These are phyloP conservation scores for Metaphire vulgaris DNA, from an alignment of 1,140 invertebrate genomes.

Conservation along the genomic window DNA sequence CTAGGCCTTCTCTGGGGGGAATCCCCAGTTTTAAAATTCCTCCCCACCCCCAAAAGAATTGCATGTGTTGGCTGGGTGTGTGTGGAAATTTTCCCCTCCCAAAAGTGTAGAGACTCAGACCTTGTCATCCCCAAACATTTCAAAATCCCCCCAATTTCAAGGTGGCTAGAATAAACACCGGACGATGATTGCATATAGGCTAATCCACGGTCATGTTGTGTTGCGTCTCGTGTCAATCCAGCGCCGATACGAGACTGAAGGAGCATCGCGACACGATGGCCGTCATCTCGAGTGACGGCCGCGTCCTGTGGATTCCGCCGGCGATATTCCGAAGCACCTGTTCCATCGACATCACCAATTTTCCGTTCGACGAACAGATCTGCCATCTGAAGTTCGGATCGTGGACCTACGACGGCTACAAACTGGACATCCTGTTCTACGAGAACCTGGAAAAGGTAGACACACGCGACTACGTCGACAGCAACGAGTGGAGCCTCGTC, in stretches of 20 bases:
- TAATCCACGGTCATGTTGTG: not conserved
- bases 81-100: not conserved
- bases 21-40: not conserved
- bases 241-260: constrained; percentile 34
- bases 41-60: not conserved
- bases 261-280: constrained; percentile 31
- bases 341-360: constrained; percentile 61
- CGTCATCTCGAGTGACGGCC: constrained; percentile 68
- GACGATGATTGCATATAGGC: too few species aligned
- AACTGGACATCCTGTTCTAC: constrained; percentile 55
- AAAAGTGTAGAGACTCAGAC: too few species aligned
- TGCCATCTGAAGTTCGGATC: constrained; percentile 41
- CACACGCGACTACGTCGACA: constrained; percentile 35
- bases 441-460: constrained; percentile 20
- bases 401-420: constrained; percentile 57
- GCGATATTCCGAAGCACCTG: constrained; percentile 96
- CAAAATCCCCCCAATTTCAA: too few species aligned
- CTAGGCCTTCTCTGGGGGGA: not conserved
- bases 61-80: not conserved
- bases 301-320: constrained; percentile 89
- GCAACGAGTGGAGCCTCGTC: constrained; percentile 48
- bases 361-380: constrained; percentile 32
- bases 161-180: too few species aligned
- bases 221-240: constrained; percentile 31
- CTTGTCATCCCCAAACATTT: too few species aligned